phyloP scores from a whole-genome alignment of 2,888 invertebrate genomes.

The Drosophila atroscutellata region DNA sequence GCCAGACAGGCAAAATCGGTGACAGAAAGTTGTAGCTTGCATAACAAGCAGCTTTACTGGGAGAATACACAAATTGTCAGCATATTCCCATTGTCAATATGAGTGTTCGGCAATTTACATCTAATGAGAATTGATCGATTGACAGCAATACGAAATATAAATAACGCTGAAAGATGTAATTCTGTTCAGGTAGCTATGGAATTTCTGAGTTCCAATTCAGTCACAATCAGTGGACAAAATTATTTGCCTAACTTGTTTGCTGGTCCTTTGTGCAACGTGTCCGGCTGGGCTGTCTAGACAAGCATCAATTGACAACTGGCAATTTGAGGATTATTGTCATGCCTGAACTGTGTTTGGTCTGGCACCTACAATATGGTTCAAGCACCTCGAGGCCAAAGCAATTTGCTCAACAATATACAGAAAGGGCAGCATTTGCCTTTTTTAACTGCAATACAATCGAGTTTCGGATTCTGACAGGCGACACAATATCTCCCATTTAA shows the following conservation, averaged over 20 bases:
- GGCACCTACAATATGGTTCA: slow-evolving; percentile 26
- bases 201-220: not conserved
- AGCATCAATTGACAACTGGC: slow-evolving; percentile 41
- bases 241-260: not conserved
- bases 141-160: not conserved
- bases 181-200: not conserved
- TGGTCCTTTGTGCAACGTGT: not conserved
- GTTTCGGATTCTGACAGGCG: not conserved
- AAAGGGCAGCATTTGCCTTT: slow-evolving; percentile 15
- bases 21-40: slow-evolving; percentile 13
- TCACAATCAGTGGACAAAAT: slow-evolving; percentile 10
- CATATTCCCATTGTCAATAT: slow-evolving; percentile 27
- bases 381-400: slow-evolving; percentile 49
- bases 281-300: slow-evolving; percentile 38
- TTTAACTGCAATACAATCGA: slow-evolving; percentile 18
- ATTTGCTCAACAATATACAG: slow-evolving; percentile 10
- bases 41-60: slow-evolving; percentile 27
- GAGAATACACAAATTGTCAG: slow-evolving; percentile 15
- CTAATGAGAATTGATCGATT: not conserved
- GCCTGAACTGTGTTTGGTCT: slow-evolving; percentile 13
- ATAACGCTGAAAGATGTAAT: not conserved
- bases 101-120: slow-evolving; percentile 4
- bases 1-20: slow-evolving; percentile 1
- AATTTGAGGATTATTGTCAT: slow-evolving; percentile 33
- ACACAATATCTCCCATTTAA: not conserved